Percentiles rank a stretch among this genome's conserved stretches.
Evolutionary conservation across 1,140 invertebrate genomes (phyloP).

Genomic region (Drosophila hydei): DNA sequence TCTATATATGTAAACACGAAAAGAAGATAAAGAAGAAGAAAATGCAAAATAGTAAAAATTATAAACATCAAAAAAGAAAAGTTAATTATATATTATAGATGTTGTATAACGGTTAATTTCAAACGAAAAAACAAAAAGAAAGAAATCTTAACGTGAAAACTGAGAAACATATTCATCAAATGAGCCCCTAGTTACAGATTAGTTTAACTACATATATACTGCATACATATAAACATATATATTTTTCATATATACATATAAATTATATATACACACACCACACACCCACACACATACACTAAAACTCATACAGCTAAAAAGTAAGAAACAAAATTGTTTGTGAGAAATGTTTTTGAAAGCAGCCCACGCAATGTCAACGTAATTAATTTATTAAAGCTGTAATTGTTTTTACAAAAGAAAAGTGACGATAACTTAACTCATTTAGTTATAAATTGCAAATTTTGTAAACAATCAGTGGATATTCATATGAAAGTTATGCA

Average conservation of each 20-base stretch:
- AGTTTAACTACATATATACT: slow-evolving; percentile 70
- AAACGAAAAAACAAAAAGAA: slow-evolving; percentile 36
- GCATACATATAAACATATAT: slow-evolving; percentile 58
- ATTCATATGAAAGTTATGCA: slow-evolving; percentile 14
- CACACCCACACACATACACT: slow-evolving; percentile 20
- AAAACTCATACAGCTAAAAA: slow-evolving; percentile 16
- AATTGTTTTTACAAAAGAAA: slow-evolving; percentile 34
- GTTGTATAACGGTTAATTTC: slow-evolving; percentile 49
- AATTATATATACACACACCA: slow-evolving; percentile 48
- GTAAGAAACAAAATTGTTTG: slow-evolving; percentile 18
- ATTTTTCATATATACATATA: slow-evolving; percentile 65
- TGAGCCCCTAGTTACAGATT: slow-evolving; percentile 80
- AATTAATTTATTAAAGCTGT: slow-evolving; percentile 41
- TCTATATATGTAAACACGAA: not conserved
- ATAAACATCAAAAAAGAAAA: slow-evolving; percentile 43
- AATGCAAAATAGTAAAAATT: slow-evolving; percentile 63
- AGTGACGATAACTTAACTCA: slow-evolving; percentile 29
- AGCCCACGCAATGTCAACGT: slow-evolving; percentile 47
- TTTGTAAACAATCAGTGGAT: slow-evolving; percentile 28
- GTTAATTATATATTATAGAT: slow-evolving; percentile 49
- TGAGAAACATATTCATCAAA: slow-evolving; percentile 72
- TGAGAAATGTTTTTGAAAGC: slow-evolving; percentile 41
- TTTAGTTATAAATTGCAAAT: slow-evolving; percentile 38
- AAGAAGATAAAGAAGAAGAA: no score
- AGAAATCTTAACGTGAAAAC: slow-evolving; percentile 34